Conservation (phyloP, 2,113 vertebrate genomes). For the Donacobius atricapilla region DNA sequence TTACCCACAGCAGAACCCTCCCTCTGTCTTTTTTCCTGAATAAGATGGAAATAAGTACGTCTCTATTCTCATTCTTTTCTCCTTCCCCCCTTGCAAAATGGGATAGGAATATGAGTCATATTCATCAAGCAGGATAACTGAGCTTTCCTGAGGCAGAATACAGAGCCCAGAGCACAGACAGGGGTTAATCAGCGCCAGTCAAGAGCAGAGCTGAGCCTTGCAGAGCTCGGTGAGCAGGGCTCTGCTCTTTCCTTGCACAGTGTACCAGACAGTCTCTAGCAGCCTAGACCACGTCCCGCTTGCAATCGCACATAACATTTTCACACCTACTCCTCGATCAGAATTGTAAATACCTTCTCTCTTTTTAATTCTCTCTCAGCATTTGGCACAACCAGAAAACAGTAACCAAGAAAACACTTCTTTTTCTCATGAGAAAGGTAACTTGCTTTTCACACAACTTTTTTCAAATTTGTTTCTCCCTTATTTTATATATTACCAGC, state of each 20-base stretch:
- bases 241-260: neutral
- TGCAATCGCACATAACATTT: neutral
- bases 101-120: neutral
- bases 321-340: neutral
- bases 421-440: neutral
- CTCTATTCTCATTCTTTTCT: neutral
- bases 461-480: neutral
- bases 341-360: neutral
- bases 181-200: neutral
- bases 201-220: neutral
- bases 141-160: neutral
- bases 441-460: neutral
- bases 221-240: neutral
- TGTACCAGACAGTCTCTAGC: neutral
- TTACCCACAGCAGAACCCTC: neutral
- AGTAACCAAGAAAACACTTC: neutral
- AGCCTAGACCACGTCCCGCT: neutral
- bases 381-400: neutral
- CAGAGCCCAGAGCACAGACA: neutral
- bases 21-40: neutral
- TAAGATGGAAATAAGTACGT: neutral
- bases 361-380: neutral
- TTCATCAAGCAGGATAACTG: neutral
- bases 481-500: neutral
- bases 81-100: neutral